Base-by-base conservation (phyloP, 2,797 vertebrate species). In the Acanthornis magna region DNA sequence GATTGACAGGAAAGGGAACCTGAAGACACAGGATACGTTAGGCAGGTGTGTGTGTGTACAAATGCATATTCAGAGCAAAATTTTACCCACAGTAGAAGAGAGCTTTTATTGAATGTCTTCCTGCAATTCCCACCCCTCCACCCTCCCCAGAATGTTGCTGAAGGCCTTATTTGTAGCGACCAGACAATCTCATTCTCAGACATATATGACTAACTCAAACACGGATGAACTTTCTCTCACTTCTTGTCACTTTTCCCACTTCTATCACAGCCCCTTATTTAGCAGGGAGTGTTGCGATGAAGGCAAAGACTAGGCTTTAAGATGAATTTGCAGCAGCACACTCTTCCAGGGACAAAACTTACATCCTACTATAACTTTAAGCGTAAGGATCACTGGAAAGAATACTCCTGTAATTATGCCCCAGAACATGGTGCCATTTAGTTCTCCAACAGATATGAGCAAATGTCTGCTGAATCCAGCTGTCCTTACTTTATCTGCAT, bases 1-100 rank as follows among this genome's bases (percentile, higher is more conserved):
- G 99, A 82, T 99, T 99, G 76, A 98, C 96, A 3, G 98, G 98
- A 77, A 97, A 98, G 78, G 98, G 98, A 91, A 99, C 97, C 99
- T 99, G 96, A 14, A 84, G 81, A 96, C 11, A 97, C 40, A 96
- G 81, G 94, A 93, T 1, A 5, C 32, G 25, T 81, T 48, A 89
- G 60, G 40, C 10, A 78, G 11, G 6, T 11, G 20, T 18, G 34
- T 23, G 19, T 5, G 13, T 30, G 36, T 9, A 38, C 38, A 62
- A 67, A 71, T 10, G 1, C 13, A 18, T 15, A 43, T 45, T 61
- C n/a, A 79, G 16, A 85, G 9, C 57, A 80, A 73, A 71, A 9
- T 32, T 62, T 17, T 22, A 78, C 17, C 18, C 51, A 27, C 5
- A 45, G 27, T 1, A 68, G 10, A 68, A 68, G 22, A 68, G 8